phyloP scores from a whole-genome alignment of 2,797 vertebrate species.

The Ctenopoma multispine region DNA sequence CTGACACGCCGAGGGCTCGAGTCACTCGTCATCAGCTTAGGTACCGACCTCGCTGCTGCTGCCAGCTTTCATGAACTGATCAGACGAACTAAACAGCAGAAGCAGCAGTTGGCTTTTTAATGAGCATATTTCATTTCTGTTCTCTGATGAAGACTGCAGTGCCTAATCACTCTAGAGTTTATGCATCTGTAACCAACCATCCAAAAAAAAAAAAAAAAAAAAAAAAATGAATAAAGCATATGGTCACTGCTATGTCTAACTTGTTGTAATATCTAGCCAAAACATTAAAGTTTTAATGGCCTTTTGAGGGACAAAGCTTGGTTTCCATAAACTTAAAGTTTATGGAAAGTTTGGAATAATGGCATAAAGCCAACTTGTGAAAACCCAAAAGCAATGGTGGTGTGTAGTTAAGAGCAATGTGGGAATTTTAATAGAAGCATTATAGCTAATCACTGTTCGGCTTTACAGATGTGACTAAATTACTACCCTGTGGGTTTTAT shows the following conservation, averaged over 20 bases:
- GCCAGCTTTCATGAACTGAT: background rate
- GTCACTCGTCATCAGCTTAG: background rate
- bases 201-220: background rate
- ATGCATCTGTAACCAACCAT: background rate
- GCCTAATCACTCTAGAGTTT: background rate
- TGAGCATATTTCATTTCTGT: slow-evolving; percentile 2
- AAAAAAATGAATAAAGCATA: background rate
- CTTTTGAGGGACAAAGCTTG: too few species aligned
- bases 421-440: background rate
- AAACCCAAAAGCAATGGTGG: too few species aligned
- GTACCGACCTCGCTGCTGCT: background rate
- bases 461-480: background rate
- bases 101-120: background rate
- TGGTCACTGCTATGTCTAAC: background rate
- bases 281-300: too few species aligned
- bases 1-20: background rate
- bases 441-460: too few species aligned
- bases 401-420: too few species aligned
- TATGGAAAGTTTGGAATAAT: background rate
- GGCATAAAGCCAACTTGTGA: too few species aligned
- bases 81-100: background rate
- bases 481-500: slow-evolving; percentile 16
- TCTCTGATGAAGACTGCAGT: background rate
- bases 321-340: too few species aligned
- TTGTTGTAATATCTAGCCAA: background rate